Evolutionary conservation across 2,888 invertebrate species (phyloP).

Genomic region (Cosmia pyralina): DNA sequence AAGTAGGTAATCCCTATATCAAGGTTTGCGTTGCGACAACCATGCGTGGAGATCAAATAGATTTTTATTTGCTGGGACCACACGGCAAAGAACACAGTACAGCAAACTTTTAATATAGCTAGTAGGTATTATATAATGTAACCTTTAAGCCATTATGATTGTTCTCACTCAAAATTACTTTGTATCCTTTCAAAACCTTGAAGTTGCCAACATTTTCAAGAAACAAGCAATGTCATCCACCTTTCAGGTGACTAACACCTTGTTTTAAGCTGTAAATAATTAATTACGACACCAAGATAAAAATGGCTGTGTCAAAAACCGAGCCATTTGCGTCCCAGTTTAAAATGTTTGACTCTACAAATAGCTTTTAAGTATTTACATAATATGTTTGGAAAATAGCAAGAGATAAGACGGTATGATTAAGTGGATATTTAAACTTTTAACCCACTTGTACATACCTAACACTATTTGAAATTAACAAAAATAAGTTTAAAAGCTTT

Average conservation of each 20-base stretch:
- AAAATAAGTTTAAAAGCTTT: slow-evolving; percentile 5
- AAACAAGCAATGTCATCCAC: slow-evolving; percentile 47
- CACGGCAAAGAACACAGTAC: not conserved
- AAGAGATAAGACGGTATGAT: slow-evolving; percentile 31
- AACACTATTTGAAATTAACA: slow-evolving; percentile 7
- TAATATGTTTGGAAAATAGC: slow-evolving; percentile 47
- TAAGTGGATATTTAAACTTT: slow-evolving; percentile 30
- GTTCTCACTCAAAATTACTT: slow-evolving; percentile 18
- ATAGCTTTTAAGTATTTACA: slow-evolving; percentile 44
- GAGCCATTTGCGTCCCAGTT: slow-evolving; percentile 18
- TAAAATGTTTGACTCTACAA: slow-evolving; percentile 34
- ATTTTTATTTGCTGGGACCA: not conserved
- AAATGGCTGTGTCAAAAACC: slow-evolving; percentile 18
- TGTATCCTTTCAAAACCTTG: slow-evolving; percentile 56
- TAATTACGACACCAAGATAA: slow-evolving; percentile 17
- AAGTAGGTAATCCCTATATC: not conserved
- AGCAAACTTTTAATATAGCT: not conserved
- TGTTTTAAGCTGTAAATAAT: slow-evolving; percentile 29
- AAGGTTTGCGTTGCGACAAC: slow-evolving; percentile 4
- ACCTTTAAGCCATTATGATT: slow-evolving; percentile 19
- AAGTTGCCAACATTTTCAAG: slow-evolving; percentile 20
- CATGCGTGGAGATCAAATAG: not conserved
- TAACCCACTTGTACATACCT: slow-evolving; percentile 24
- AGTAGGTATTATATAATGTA: too few species aligned
- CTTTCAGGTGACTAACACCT: slow-evolving; percentile 44